These are phyloP conservation scores for Hylia prasina DNA, from an alignment of 2,113 vertebrate genomes.

Conservation along the genomic window DNA sequence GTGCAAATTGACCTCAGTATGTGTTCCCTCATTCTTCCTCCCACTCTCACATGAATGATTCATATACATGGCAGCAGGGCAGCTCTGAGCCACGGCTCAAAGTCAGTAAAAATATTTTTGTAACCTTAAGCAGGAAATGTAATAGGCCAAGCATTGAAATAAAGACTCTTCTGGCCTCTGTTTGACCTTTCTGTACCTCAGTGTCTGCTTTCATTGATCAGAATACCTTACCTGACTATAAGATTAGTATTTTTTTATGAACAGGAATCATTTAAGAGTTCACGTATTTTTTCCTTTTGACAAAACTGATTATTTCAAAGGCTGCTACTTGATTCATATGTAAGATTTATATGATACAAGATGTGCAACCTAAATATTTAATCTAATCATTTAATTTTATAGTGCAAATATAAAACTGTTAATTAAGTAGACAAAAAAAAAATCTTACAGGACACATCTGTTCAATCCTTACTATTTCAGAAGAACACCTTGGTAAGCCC, in stretches of 20 bases:
- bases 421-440: background rate
- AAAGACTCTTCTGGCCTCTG: background rate
- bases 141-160: background rate
- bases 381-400: background rate
- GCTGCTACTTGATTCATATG: background rate
- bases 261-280: background rate
- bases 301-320: background rate
- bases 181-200: background rate
- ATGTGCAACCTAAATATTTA: background rate
- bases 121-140: background rate
- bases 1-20: background rate
- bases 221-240: background rate
- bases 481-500: background rate
- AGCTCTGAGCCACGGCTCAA: background rate
- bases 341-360: background rate
- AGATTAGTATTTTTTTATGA: background rate
- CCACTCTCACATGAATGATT: background rate
- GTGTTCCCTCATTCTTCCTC: background rate
- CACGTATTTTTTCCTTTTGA: background rate
- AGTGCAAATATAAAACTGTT: conserved; percentile 1
- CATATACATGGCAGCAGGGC: background rate
- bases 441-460: background rate
- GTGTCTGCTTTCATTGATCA: background rate
- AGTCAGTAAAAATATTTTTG: background rate
- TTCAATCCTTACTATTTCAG: background rate